phyloP scores from a whole-genome alignment of 2,888 invertebrate genomes.

The Stegana nigrithorax region DNA sequence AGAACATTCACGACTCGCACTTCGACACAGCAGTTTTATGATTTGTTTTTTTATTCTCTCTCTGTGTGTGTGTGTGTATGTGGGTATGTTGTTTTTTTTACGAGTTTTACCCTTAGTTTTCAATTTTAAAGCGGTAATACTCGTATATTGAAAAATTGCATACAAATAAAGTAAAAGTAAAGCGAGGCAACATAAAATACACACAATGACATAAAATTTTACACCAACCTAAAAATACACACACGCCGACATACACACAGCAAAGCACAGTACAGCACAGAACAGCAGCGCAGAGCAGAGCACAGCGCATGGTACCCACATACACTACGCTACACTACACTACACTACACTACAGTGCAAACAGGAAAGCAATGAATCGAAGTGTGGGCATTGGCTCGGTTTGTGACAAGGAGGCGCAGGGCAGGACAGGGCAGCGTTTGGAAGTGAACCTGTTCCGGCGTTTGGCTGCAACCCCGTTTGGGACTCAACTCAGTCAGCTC shows the following conservation, averaged over 20 bases:
- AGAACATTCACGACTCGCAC: too few relatives aligned
- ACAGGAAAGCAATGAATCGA: not conserved
- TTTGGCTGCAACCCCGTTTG: too few relatives aligned
- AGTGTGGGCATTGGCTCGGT: not conserved
- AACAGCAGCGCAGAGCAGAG: not conserved
- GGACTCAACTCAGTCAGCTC: too few relatives aligned
- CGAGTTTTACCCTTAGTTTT: slow-evolving; percentile 13
- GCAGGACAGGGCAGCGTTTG: too few relatives aligned
- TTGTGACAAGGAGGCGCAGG: not conserved
- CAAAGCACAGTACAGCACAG: too few relatives aligned
- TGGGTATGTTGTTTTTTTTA: not conserved
- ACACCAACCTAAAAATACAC: slow-evolving; percentile 7
- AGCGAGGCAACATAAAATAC: not conserved
- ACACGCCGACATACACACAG: not conserved
- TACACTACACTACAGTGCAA: not conserved
- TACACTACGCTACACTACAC: too few relatives aligned
- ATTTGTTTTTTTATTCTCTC: not conserved
- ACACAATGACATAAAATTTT: slow-evolving; percentile 13
- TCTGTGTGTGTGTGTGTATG: too few relatives aligned
- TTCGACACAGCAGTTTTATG: not conserved
- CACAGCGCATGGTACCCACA: too few relatives aligned
- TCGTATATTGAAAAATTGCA: slow-evolving; percentile 12
- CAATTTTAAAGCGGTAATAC: slow-evolving; percentile 10
- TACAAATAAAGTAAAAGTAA: not conserved
- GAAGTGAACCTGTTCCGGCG: too few relatives aligned